Base-by-base conservation (phyloP, 1,140 invertebrate species). In the Halyomorpha halys region DNA sequence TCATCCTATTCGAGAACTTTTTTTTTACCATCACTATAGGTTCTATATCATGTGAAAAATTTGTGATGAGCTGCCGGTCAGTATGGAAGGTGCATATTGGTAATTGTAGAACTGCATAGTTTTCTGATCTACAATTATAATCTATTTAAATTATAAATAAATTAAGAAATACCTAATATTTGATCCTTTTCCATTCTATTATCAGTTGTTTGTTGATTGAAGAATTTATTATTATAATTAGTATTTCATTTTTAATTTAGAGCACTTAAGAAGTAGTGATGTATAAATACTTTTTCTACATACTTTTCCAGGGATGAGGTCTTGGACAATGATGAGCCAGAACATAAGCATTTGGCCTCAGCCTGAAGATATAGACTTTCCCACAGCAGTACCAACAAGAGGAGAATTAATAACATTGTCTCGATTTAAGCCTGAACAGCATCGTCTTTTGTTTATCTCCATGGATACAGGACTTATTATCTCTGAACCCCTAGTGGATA, bases 311-410 rank as follows among this genome's bases (percentile, higher is more conserved):
- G 62, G 62, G 9, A 18, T 63, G 15, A 44, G 18, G 9, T 23
- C 39, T 5, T 63, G 62, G 62, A 34, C 30, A n/a, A 27, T 60
- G 15, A 11, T 18, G 13, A 44, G 30, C 9, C 59, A 34, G 18
- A 60, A 60, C 21, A 44, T 15, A 60, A 60, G 27, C 44, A 18
- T 44, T 44, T 65, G 44, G 53, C 63, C 54, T 44, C 51, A 21
- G 79, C 69, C 76, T 69, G 21, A 77, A 72, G 65, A 75, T 69
- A 75, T 85, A 23, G 82, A 85, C 69, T 83, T 89, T 69, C 86
- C 87, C 1, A 70, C 87, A 15, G 71, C 85, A n/a, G 68, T 88
- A 53, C 81, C 84, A 34, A 79, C 79, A 59, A 77, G 86, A 1
- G 76, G 80, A 69, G 87, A 89, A 69, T 74, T 90, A 34, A 70